Evolutionary conservation across 2,113 vertebrate genomes (phyloP), one percentile per base, ranked within the genome.

Genomic region (Myotis brandtii): DNA sequence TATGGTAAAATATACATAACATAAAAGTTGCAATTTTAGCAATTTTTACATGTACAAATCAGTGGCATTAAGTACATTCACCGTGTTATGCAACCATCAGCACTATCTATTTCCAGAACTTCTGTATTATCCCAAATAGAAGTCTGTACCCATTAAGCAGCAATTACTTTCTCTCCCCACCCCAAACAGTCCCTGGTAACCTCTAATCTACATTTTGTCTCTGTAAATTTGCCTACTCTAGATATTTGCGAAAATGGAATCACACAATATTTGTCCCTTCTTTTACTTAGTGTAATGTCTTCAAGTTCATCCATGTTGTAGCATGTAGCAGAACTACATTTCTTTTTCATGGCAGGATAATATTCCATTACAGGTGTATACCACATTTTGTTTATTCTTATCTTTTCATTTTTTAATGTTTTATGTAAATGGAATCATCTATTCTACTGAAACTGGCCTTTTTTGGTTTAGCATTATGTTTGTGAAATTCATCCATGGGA

Each of bases 201-300:
- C 17, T 79, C 32, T 50, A 54, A 94, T 64, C 2, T 73, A 56
- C 54, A 54, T 92, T 72, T n/a, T 30, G 10, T 72, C 50, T 89
- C 10, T 70, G 12, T 67, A 32, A 46, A 54, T 89, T 76, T 92
- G 1, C 23, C 52, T 40, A 46, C 6, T n/a, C 9, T 67, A 66
- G 25, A 30, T 90, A 77, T 43, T 89, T 85, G 16, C 48, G 27
- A 30, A 67, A 67, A 91, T 69, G 43, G 48, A 91, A 43, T 37
- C 12, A 73, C 18, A 37, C 3, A 10, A 37, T 96, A 54, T 69
- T 85, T 80, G 4, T 48, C 5, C 52, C 13, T 81, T 67, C 13
- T 70, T 83, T 96, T 30, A 70, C 20, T 54, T 76, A 70, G 27
- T n/a, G 67, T 86, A 40, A 40, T 82, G 12, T 77, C 81, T 94